phyloP scores from a whole-genome alignment of 2,888 invertebrate genomes.

The Microctonus hyperodae region DNA sequence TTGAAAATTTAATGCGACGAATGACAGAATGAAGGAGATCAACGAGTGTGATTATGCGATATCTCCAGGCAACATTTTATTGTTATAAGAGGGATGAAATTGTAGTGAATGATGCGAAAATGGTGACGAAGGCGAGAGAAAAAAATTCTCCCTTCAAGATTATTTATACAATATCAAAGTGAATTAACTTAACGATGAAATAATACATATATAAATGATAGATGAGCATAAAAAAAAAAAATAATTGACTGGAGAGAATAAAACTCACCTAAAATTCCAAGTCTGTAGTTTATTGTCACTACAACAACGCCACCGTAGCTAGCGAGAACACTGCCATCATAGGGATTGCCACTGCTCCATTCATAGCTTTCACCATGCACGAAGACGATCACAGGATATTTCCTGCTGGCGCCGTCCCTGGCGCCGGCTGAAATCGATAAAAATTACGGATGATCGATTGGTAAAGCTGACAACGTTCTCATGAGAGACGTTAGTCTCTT shows the following conservation, averaged over 20 bases:
- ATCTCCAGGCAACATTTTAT: not conserved
- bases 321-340: slow-evolving; percentile 94
- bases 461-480: slow-evolving; percentile 20
- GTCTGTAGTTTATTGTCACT: slow-evolving; percentile 85
- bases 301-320: slow-evolving; percentile 91
- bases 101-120: not conserved
- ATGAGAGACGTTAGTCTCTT: too few relatives aligned
- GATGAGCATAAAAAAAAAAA: not conserved
- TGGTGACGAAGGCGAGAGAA: not conserved
- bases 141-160: not conserved
- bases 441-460: slow-evolving; percentile 53
- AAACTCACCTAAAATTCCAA: slow-evolving; percentile 79
- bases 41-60: not conserved
- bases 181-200: not conserved
- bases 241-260: not conserved
- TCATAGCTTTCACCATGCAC: slow-evolving; percentile 97
- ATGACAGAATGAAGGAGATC: not conserved
- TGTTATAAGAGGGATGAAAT: not conserved
- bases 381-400: slow-evolving; percentile 91
- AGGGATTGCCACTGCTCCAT: slow-evolving; percentile 98
- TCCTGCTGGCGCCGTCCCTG: slow-evolving; percentile 62
- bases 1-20: not conserved
- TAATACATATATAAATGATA: not conserved
- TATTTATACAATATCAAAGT: not conserved
- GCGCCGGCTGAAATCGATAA: slow-evolving; percentile 43